A percentile compares a stretch with the other conserved stretches of the same genome.
Evolutionary conservation across 1,140 invertebrate species (phyloP).

Genomic region (Nasonia giraulti): DNA sequence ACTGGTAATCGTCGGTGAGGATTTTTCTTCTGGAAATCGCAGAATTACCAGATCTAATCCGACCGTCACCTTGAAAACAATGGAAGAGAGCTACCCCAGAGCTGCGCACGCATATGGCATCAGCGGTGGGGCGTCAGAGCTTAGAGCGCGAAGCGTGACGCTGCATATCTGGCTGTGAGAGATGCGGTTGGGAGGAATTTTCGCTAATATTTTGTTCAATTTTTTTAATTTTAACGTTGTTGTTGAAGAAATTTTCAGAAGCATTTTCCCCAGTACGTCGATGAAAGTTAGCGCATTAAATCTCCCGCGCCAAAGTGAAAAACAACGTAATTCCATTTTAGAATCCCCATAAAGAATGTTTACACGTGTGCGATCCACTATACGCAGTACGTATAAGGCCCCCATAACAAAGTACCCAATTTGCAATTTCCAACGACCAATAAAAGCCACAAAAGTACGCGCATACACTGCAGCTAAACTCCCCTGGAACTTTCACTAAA

Average conservation of each 20-base stretch:
- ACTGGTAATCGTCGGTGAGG: background rate
- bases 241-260: too few species aligned
- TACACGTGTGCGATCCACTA: background rate
- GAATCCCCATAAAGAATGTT: background rate
- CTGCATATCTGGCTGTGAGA: background rate
- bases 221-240: too few species aligned
- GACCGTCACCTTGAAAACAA: background rate
- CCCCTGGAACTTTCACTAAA: background rate
- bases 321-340: background rate
- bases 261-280: too few species aligned
- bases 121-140: background rate
- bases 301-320: too few species aligned
- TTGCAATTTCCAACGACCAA: background rate
- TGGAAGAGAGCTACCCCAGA: background rate
- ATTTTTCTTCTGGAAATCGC: background rate
- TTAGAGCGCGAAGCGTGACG: slow-evolving; percentile 7
- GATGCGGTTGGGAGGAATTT: too few species aligned
- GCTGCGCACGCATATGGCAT: background rate
- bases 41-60: slow-evolving; percentile 10
- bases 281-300: too few species aligned
- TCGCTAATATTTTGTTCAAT: too few species aligned
- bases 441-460: background rate
- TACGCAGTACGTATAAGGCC: too few species aligned
- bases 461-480: background rate
- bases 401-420: background rate